A percentile compares a stretch with the other conserved stretches of the same genome.
Conservation (phyloP, 1,140 invertebrate genomes). For the Scaptodrosophila lebanonensis region DNA sequence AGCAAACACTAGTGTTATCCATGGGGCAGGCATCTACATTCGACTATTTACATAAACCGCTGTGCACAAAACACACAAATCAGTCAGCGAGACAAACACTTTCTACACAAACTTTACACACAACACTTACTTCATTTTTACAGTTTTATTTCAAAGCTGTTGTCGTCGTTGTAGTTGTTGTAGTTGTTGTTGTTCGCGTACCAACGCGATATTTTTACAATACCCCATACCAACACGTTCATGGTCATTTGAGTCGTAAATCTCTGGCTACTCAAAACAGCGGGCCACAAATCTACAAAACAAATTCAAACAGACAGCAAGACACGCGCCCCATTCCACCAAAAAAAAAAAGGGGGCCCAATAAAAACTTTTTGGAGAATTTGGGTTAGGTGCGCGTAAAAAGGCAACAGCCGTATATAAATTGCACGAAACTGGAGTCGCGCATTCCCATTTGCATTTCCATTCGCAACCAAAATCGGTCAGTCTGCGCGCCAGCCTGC, state of each 20-base stretch:
- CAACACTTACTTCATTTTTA: slow-evolving; percentile 18
- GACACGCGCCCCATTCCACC: too few species aligned
- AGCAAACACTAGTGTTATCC: too few species aligned
- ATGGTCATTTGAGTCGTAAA: slow-evolving; percentile 46
- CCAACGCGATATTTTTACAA: slow-evolving; percentile 32
- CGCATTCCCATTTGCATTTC: too few species aligned
- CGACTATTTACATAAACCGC: background rate
- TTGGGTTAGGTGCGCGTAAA: slow-evolving; percentile 14
- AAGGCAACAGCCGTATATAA: background rate
- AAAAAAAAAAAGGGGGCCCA: slow-evolving; percentile 2
- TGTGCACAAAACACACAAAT: slow-evolving; percentile 26
- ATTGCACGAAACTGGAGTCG: slow-evolving; percentile 2
- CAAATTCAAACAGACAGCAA: slow-evolving; percentile 2
- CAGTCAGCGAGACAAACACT: slow-evolving; percentile 2
- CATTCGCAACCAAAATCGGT: slow-evolving; percentile 31
- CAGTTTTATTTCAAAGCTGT: slow-evolving; percentile 12
- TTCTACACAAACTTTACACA: slow-evolving; percentile 18
- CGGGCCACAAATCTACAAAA: slow-evolving; percentile 6
- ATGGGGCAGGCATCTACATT: too few species aligned
- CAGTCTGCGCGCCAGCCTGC: too few species aligned
- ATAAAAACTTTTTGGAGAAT: slow-evolving; percentile 9
- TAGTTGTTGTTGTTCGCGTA: slow-evolving; percentile 25
- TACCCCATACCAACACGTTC: slow-evolving; percentile 40
- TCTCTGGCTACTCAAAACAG: slow-evolving; percentile 16
- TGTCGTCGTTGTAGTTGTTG: too few species aligned